Base-by-base conservation (phyloP, 2,888 invertebrate species). In the Maniola hyperantus region DNA sequence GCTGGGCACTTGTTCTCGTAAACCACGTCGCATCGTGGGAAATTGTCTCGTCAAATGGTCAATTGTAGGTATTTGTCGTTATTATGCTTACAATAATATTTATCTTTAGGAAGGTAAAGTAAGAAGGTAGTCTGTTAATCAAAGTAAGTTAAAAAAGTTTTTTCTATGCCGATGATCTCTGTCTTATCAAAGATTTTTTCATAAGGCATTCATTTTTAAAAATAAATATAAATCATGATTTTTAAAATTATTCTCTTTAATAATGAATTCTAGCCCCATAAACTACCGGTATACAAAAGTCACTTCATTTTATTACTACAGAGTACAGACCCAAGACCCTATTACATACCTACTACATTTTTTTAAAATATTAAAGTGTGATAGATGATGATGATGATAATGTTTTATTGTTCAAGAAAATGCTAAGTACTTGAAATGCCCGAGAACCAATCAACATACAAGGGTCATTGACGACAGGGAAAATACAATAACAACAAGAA, bases 1-100 rank as follows among this genome's bases (percentile, higher is more conserved):
- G 68, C 79, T 76, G 76, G 36, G 48, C 18, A 50, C 36, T 50
- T 33, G 81, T 86, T 85, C 85, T 82, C 72, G 82, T 80, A 82
- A 85, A 82, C 75, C 72, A 72, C 60, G 60, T 60, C 60, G 60
- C 67, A 71, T 70, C 85, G 87, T 87, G 87, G 74, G 87, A 87
- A 84, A 61, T 48, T 51, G 57, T 64, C 64, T 66, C 59, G 26
- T 5, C 18, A 39, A 53, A 20, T 54, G 44, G 55, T 36, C 54
- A 66, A 64, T 50, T 69, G 66, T 60, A 64, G 10, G 50, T 60
- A 60, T 60, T 34, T 48, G 10, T 15, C 26, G 11, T 33, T 13
- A 15, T 15, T 15, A 46, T 15, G 6, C n/a, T 15, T 7, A n/a
- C n/a, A 15, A 39, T 39, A 39, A 39, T 39, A 39, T 4, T 7